Base-by-base conservation (phyloP, 2,113 vertebrate species). In the Conger conger region DNA sequence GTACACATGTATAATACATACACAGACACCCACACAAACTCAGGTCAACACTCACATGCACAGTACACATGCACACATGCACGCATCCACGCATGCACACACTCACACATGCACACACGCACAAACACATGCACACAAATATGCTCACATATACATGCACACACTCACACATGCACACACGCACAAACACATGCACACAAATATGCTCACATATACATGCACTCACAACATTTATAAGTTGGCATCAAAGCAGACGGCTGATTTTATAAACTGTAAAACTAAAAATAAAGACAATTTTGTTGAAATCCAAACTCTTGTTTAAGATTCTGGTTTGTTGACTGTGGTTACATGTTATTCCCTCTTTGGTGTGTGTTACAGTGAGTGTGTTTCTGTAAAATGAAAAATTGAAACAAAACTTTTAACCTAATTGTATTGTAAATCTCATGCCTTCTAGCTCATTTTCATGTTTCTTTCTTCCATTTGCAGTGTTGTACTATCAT, bases 201-300 rank as follows among this genome's bases (percentile, higher is more conserved):
- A 40, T 13, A 11, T 63, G 15, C 17, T 4, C 18, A 27, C 17
- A 84, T 50, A 79, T 20, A 80, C 5, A 85, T 68, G 79, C n/a
- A 73, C n/a, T 73, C 68, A 73, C 9, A 33, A 33, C 27, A 73
- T 76, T 76, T 68, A 33, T 78, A 35, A 77, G 76, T 57, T 82
- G 83, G 83, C 54, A 68, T 88, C 82, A 88, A 86, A 79, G 82
- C 87, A 85, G 78, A 85, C 83, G 81, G 84, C 79, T 86, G 35
- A 78, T 88, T 88, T 88, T 88, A 84, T 88, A 88, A 87, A 84
- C 77, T 83, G 45, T 80, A 80, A 8, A 83, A 83, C 78, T 81
- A 60, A 80, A 86, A 88, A 88, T 88, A 84, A 88, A 86, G n/a
- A 81, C 17, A 84, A 35, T 85, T 88, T 86, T 84, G 76, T 86